Evolutionary conservation across 2,888 invertebrate genomes (phyloP), one percentile per base, ranked within the genome.

Genomic region (Sarcophaga caerulescens): DNA sequence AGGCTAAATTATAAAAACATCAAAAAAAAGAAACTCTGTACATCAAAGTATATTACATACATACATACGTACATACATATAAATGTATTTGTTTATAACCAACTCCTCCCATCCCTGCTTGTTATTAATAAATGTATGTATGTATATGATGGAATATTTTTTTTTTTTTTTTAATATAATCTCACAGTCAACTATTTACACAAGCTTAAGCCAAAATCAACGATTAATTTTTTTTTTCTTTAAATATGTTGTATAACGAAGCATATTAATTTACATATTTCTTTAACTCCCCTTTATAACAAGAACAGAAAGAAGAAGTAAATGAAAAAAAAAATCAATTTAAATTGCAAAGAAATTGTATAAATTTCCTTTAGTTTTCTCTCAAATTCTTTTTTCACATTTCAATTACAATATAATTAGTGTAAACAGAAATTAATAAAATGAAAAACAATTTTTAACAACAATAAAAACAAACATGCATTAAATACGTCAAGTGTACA

Each of bases 161-260:
- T 73, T n/a, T 23, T 23, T 12, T 73, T 57, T 85, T 52, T 44
- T 44, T 45, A 62, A 52, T 52, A 52, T 14, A 52, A 35, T 23
- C 25, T 21, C 14, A 60, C 3, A 59, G 2, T 59, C 12, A 62
- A 44, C 47, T 14, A 23, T 21, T 21, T 17, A 21, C 17, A 60
- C 47, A 60, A 73, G 66, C 68, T 68, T 79, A 63, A 62, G 79
- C 44, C 63, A 75, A 52, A 25, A 66, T 79, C 70, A 82, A 76
- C 62, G 68, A 76, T 76, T 59, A 63, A 74, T 68, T 66, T 12
- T 60, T 12, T 35, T 35, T 10, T 35, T 10, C 35, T 10, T 35
- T 35, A 1, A 35, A 35, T 35, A 35, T 35, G 35, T 35, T 35
- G 35, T 35, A 35, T 35, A 35, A 35, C 35, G 6, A 35, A 35